Evolutionary conservation across 2,113 vertebrate species (phyloP), one percentile per base, ranked within the genome.

Genomic region (Megalops atlanticus): DNA sequence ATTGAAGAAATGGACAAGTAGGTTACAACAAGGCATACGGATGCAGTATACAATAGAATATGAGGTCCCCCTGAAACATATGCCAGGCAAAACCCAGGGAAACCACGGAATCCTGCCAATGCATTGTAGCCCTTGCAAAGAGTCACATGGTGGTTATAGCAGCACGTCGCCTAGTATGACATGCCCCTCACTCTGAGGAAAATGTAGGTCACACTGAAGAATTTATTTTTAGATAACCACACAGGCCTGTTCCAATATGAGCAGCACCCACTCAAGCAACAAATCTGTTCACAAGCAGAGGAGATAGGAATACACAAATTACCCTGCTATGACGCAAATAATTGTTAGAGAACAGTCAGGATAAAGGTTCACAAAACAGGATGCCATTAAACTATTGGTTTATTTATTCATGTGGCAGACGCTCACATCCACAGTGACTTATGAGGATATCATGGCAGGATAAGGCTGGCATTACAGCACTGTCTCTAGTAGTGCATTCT

Each of bases 161-260:
- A 45, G 52, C 40, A 47, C n/a, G 18, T 35, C 49, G 33, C 52
- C 16, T 18, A 16, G 40, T 16, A 43, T 76, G 80, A 31, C 49
- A 58, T 24, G 41, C 24, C 18, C 10, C 70, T 74, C 58, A 7
- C 49, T 33, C 70, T 54, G 33, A 36, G n/a, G 35, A 52, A 40
- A 75, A 75, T 64, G 15, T 64, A 64, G 71, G 79, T 81, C 71
- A 58, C 52, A 24, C 49, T 38, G 52, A 38, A 40, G 49, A 35
- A 52, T 43, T 43, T 73, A 70, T 81, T 47, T 81, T 81, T 69
- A 76, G 40, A 69, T 31, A 81, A 38, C 38, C 72, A 73, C 35
- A 49, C 45, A 49, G 71, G 74, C 39, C 54, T 76, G 21, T 77
- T 68, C 33, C 64, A 45, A 43, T 33, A 76, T 21, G 24, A 41